Conservation (phyloP, 2,888 invertebrate species). For the Crematogaster levior region DNA sequence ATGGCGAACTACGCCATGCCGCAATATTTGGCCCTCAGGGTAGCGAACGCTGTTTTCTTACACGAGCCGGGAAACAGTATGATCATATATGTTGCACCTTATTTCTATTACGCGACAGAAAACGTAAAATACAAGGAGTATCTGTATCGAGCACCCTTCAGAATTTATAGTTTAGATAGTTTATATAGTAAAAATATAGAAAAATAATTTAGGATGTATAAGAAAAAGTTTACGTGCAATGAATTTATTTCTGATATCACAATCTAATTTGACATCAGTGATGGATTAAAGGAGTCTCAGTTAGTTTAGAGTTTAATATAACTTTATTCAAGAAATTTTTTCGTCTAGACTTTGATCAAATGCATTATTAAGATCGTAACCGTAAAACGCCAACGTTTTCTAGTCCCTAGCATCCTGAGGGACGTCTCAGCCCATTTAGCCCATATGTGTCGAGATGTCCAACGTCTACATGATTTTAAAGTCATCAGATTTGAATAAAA, state of each 20-base stretch:
- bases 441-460: constrained; percentile 11
- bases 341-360: neutral
- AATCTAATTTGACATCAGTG: neutral
- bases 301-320: neutral
- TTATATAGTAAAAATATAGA: neutral
- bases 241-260: constrained; percentile 2
- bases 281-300: constrained; percentile 2
- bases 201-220: neutral
- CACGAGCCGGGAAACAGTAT: constrained; percentile 31
- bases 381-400: neutral
- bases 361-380: neutral
- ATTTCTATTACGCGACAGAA: constrained; percentile 45
- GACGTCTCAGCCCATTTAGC: neutral
- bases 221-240: neutral
- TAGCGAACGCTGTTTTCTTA: constrained; percentile 52
- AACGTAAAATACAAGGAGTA: constrained; percentile 23
- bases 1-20: constrained; percentile 41
- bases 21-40: constrained; percentile 52
- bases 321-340: constrained; percentile 7
- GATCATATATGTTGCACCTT: constrained; percentile 37
- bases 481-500: constrained; percentile 27
- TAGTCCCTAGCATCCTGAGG: neutral
- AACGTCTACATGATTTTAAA: constrained; percentile 20
- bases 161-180: constrained; percentile 1
- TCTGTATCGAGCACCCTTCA: neutral